These are phyloP conservation scores for Mormyrus hasselquistii DNA, from an alignment of 2,797 vertebrate genomes.

Conservation along the genomic window DNA sequence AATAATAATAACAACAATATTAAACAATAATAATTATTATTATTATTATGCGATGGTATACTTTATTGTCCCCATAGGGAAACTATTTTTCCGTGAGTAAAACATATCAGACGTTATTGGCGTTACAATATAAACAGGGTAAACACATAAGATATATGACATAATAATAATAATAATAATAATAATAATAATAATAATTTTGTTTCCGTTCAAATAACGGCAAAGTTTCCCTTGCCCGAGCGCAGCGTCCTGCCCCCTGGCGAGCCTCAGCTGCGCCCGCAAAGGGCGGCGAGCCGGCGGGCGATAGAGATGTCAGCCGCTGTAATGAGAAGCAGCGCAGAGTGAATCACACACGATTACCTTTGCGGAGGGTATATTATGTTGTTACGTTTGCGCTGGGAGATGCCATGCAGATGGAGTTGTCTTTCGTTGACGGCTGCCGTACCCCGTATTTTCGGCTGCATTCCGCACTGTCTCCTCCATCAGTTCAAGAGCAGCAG, in stretches of 20 bases:
- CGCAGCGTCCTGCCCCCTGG: neutral
- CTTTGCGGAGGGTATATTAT: slow-evolving; percentile 13
- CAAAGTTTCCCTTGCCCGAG: neutral
- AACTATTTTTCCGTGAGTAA: neutral
- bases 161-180: neutral
- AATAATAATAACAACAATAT: neutral
- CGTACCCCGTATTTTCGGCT: slow-evolving; percentile 8
- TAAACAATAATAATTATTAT: neutral
- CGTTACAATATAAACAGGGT: neutral
- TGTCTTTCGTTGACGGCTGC: slow-evolving; percentile 12
- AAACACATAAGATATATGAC: neutral
- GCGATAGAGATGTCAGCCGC: slow-evolving; percentile 21
- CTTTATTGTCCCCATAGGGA: neutral
- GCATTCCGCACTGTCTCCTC: slow-evolving; percentile 6
- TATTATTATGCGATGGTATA: neutral
- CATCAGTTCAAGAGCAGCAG: neutral
- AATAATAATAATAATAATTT: neutral
- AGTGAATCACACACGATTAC: slow-evolving; percentile 12
- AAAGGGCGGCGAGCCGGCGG: neutral
- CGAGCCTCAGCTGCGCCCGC: neutral
- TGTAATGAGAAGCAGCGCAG: slow-evolving; percentile 13
- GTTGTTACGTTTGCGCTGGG: neutral
- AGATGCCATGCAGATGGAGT: slow-evolving; percentile 12
- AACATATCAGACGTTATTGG: neutral
- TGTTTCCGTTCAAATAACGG: neutral